Evolutionary conservation across 1,140 invertebrate species (phyloP), one percentile per base, ranked within the genome.

Genomic region (Dendroctonus ponderosae): DNA sequence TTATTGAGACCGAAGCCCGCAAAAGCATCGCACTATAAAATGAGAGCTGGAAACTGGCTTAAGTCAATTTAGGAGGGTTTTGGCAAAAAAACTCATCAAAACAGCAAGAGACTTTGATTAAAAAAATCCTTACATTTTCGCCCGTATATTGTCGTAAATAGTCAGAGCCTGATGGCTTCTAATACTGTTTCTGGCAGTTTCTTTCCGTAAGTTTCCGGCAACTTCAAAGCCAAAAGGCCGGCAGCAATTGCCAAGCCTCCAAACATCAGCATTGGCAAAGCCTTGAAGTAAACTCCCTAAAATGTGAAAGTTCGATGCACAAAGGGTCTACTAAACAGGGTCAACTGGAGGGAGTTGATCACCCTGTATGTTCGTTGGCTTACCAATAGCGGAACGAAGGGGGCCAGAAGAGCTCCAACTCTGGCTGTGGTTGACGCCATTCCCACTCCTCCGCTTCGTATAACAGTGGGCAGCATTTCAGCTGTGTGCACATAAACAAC

Each of bases 401-500:
- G 86, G 39, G 86, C 85, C 48, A 86, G 60, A 77, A 87, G 84
- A 2, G 85, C 85, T 5, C 86, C 86, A 62, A 85, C 75, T 37
- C 86, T 73, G 0, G 85, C 85, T 60, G 84, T 78, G 7, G 85
- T 86, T 5, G 85, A 86, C 66, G 84, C 82, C 5, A 81, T 74
- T 3, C 84, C 86, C 9, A 87, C 82, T 5, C 84, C 84, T 9
- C 82, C 83, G 68, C 82, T 85, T 39, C 83, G 77, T 7, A 83
- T 70, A 15, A 83, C 79, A 6, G 86, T 87, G 6, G 86, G 86
- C 69, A 86, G 82, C 76, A 87, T 80, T 79, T 87, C 86, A 2
- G 85, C 83, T 5, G 85, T 86, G 56, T 85, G 82, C 0, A 86
- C 82, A 67, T 87, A 87, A 2, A 86, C 77, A 7, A 86, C 80